phyloP scores from a whole-genome alignment of 1,140 invertebrate species.

The Zophobas morio region DNA sequence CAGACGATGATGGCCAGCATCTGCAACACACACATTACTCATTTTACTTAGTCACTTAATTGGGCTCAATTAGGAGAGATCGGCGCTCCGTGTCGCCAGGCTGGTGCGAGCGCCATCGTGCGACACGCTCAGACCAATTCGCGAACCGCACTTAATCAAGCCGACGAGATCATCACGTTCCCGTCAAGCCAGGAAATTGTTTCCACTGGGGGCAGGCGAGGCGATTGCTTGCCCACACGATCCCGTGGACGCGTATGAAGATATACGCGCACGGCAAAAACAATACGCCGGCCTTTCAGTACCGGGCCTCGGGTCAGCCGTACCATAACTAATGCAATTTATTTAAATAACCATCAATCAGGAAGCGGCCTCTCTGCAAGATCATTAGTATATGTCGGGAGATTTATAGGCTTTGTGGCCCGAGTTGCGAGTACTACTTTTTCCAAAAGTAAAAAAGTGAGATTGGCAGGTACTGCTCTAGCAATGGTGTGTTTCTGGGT shows the following conservation, averaged over 20 bases:
- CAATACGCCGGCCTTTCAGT: slow-evolving; percentile 6
- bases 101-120: background rate
- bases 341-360: slow-evolving; percentile 40
- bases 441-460: no score
- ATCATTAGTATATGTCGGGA: background rate
- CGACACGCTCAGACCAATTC: background rate
- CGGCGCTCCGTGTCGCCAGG: background rate
- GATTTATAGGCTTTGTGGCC: background rate
- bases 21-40: slow-evolving; percentile 37
- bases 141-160: background rate
- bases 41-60: slow-evolving; percentile 31
- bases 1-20: slow-evolving; percentile 37
- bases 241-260: background rate
- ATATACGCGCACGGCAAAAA: slow-evolving; percentile 12
- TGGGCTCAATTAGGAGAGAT: slow-evolving; percentile 26
- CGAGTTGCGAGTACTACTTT: no score
- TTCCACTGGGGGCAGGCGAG: background rate
- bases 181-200: background rate
- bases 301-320: background rate
- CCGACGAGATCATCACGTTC: background rate
- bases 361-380: background rate
- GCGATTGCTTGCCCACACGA: background rate
- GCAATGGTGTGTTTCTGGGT: no score
- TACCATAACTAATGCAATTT: slow-evolving; percentile 28
- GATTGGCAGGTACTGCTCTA: no score